Conservation (phyloP, 2,113 vertebrate species). For the Chrysemys picta region DNA sequence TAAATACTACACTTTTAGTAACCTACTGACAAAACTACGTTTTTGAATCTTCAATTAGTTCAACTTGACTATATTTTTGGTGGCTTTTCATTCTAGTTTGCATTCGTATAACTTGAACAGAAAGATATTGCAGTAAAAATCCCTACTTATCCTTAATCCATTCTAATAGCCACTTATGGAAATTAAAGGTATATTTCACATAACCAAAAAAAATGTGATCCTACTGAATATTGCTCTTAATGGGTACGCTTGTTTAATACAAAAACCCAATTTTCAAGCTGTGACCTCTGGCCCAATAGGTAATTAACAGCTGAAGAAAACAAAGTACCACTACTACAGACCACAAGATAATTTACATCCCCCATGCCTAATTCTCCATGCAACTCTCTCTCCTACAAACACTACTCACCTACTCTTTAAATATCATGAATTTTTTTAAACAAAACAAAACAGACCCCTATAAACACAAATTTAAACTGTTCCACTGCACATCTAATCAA, state of each 20-base stretch:
- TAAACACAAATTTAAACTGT: not conserved
- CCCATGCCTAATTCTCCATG: not conserved
- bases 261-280: not conserved
- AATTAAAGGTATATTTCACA: no score
- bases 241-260: not conserved
- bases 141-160: no score
- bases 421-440: not conserved
- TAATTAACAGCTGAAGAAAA: no score
- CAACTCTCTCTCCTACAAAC: not conserved
- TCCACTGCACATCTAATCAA: not conserved
- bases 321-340: not conserved
- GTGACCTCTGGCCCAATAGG: not conserved
- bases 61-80: not conserved
- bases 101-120: not conserved
- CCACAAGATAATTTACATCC: not conserved
- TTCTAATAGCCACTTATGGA: no score
- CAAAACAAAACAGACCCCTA: no score
- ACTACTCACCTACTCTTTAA: not conserved
- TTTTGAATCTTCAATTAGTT: not conserved
- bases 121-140: not conserved
- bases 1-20: not conserved
- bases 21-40: not conserved
- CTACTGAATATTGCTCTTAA: not conserved
- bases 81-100: not conserved
- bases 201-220: no score